phyloP scores from a whole-genome alignment of 2,797 vertebrate genomes.

The Danio aesculapii region DNA sequence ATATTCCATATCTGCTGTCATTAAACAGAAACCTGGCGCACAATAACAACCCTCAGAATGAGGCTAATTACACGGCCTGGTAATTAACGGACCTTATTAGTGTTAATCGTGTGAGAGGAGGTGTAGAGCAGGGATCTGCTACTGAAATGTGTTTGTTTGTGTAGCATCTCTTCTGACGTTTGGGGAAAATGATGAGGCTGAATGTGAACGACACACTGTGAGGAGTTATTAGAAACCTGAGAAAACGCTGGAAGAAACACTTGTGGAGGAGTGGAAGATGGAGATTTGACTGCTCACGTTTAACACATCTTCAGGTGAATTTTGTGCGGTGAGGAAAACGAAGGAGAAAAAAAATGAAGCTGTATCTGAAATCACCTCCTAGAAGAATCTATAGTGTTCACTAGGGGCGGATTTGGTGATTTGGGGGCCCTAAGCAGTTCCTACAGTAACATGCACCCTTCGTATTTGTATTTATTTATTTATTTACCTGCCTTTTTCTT shows the following conservation, averaged over 20 bases:
- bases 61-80: conserved; percentile 74
- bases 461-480: no score
- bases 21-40: conserved; percentile 76
- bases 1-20: conserved; percentile 75
- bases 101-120: conserved; percentile 70
- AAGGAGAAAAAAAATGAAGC: no score
- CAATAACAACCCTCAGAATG: conserved; percentile 73
- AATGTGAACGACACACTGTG: neutral
- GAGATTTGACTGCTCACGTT: conserved; percentile 30
- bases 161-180: conserved; percentile 39
- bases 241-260: conserved; percentile 12
- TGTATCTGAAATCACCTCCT: no score
- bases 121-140: conserved; percentile 27
- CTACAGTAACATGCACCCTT: no score
- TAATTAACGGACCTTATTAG: conserved; percentile 76
- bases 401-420: no score
- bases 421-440: no score
- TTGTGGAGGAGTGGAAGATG: conserved; percentile 39
- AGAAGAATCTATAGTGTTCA: no score
- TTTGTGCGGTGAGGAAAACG: no score
- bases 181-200: conserved; percentile 37
- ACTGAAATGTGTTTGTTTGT: conserved; percentile 56
- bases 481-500: no score
- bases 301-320: conserved; percentile 2
- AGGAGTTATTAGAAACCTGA: conserved; percentile 37